Base-by-base conservation (phyloP, 2,888 invertebrate species). In the Opisthograptis luteolata region DNA sequence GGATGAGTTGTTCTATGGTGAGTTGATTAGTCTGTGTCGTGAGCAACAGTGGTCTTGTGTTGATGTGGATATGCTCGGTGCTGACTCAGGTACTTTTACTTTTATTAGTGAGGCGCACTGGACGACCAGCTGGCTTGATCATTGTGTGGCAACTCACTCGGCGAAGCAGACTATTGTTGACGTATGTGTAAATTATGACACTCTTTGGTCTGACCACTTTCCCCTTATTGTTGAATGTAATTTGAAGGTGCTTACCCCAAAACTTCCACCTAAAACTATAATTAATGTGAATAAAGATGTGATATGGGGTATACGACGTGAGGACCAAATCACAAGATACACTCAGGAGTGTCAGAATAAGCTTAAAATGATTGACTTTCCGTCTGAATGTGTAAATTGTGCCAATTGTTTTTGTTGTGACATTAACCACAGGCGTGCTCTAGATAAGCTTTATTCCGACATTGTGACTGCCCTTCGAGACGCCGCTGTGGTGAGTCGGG, bases 171-270 rank as follows among this genome's bases (percentile, higher is more conserved):
- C 8, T 12, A 32, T 37, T 2, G 7, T 15, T 6, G 7, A 32
- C n/a, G 45, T 37, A 1, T 2, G 5, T 27, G 14, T 45, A 2
- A 30, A 31, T 1, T 36, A 45, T 30, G 37, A 45, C n/a, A 31
- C 31, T 6, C 1, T 13, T 2, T 31, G 17, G 25, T 45, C 45
- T 2, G 45, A 45, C 10, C 45, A 45, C 32, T 45, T 15, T 15
- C 30, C 36, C 0, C 15, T 45, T 8, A 15, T 45, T 4, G 8
- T 45, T 22, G 12, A 36, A 10, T 45, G 25, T 45, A 45, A 45
- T 4, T 7, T 45, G 0, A 6, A 9, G 6, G 1, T 27, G 8
- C 3, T 43, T 1, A 19, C 27, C 0, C 30, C 32, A 1, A 35
- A 25, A 14, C 1, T 24, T 3, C 12, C 20, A 2, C n/a, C 12